A percentile compares a stretch with the other conserved stretches of the same genome.
These are phyloP conservation scores for Elaeidobius kamerunicus DNA, from an alignment of 2,888 invertebrate genomes.

Conservation along the genomic window DNA sequence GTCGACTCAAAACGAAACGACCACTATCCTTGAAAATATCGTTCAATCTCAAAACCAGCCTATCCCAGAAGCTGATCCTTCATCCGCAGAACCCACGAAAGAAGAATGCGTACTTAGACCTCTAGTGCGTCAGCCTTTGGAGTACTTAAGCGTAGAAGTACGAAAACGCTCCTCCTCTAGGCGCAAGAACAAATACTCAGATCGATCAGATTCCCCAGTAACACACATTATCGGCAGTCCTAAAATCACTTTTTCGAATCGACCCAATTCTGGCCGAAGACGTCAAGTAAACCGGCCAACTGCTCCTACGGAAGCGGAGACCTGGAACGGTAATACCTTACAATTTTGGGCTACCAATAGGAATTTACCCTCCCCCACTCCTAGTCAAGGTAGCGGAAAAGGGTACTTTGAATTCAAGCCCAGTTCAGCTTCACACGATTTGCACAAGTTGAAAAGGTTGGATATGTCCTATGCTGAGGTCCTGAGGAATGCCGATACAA, in stretches of 20 bases:
- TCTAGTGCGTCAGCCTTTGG: conserved; percentile 69
- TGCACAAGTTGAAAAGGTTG: conserved; percentile 74
- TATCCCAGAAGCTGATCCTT: conserved; percentile 42
- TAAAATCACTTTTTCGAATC: conserved; percentile 59
- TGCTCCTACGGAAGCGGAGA: conserved; percentile 18
- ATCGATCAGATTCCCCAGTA: conserved; percentile 67
- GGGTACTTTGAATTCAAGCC: conserved; percentile 55
- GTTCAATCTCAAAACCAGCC: conserved; percentile 46
- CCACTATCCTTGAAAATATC: conserved; percentile 57
- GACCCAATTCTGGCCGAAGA: conserved; percentile 49
- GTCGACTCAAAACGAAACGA: conserved; percentile 67
- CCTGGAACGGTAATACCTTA: conserved; percentile 69
- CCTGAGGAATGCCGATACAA: conserved; percentile 64
- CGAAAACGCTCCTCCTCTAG: conserved; percentile 65
- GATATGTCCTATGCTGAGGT: conserved; percentile 86
- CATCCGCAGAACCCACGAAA: conserved; percentile 34
- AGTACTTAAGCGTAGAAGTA: conserved; percentile 66
- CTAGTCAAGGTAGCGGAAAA: conserved; percentile 53
- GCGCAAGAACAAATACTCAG: conserved; percentile 59
- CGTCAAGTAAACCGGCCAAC: conserved; percentile 46
- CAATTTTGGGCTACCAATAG: conserved; percentile 61
- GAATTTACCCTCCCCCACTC: conserved; percentile 56
- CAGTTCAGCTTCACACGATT: conserved; percentile 78
- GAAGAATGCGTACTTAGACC: conserved; percentile 59
- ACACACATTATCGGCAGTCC: conserved; percentile 60